Base-by-base conservation (phyloP, 2,888 invertebrate genomes). In the Eupeodes luniger region DNA sequence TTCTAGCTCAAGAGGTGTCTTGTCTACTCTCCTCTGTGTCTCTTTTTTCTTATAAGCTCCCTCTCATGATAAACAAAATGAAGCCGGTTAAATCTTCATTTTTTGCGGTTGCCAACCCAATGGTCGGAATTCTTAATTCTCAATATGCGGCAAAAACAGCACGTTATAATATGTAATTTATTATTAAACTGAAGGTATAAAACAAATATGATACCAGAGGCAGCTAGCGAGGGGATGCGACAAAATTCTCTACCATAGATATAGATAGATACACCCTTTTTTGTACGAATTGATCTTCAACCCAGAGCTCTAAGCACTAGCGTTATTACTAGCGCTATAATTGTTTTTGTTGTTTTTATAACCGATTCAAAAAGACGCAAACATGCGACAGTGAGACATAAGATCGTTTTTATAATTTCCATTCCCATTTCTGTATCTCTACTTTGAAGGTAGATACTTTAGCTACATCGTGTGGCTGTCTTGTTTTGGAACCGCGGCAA, bases 381-480 rank as follows among this genome's bases (percentile, higher is more conserved):
- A 27, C 19, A 12, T 59, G 34, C 5, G 5, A 49, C 44, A 19
- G 51, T 27, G 2, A 27, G 27, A n/a, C 2, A 64, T 16, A 51
- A 69, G 69, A 69, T 69, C 69, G 69, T 69, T 69, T 53, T 51
- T 36, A 34, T 5, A 10, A 36, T 69, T 69, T 69, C 36, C 53
- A 57, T 57, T 36, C n/a, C 14, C 36, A 59, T 59, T 57, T 12
- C 14, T 36, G 34, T 14, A 69, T 69, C 12, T 16, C 36, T 53
- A 27, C 7, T 1, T 64, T 19, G 27, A 27, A 27, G 27, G 27
- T 27, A 27, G 27, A 27, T 27, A 11, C 4, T 1, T 7, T 9
- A 47, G 40, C 27, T 27, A 27, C 27, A 49, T 47, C 7, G n/a
- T 19, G 51, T 53, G 16, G 34, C 36, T 69, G 11, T 53, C 51